phyloP scores from a whole-genome alignment of 2,113 vertebrate genomes.

The Anseranas semipalmata region DNA sequence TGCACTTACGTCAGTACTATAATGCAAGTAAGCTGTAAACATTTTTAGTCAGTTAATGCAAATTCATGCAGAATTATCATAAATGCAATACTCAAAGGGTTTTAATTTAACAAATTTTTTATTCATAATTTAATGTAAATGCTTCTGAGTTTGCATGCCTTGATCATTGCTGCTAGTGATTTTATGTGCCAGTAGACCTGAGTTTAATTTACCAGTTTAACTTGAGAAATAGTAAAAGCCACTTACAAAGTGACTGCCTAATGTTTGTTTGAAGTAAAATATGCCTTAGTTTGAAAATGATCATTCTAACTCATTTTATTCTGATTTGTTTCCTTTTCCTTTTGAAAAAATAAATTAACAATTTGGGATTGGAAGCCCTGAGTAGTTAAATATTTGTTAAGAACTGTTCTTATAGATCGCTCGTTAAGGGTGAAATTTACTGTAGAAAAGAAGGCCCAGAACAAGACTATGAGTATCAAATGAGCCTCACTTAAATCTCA shows the following conservation, averaged over 20 bases:
- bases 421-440: slow-evolving; percentile 46
- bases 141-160: slow-evolving; percentile 89
- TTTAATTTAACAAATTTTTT: slow-evolving; percentile 82
- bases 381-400: slow-evolving; percentile 80
- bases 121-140: slow-evolving; percentile 86
- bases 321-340: slow-evolving; percentile 32
- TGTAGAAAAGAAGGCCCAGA: not conserved
- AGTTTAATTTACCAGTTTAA: slow-evolving; percentile 85
- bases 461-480: not conserved
- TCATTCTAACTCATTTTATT: slow-evolving; percentile 55
- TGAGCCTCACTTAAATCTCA: slow-evolving; percentile 46
- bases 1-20: slow-evolving; percentile 58
- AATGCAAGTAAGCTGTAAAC: slow-evolving; percentile 67
- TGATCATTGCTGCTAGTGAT: slow-evolving; percentile 89
- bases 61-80: slow-evolving; percentile 71
- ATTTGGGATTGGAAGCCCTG: slow-evolving; percentile 84
- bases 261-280: slow-evolving; percentile 75
- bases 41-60: slow-evolving; percentile 72
- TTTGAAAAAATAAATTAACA: slow-evolving; percentile 58
- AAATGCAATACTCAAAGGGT: slow-evolving; percentile 88
- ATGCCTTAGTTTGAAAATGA: slow-evolving; percentile 66
- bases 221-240: slow-evolving; percentile 83
- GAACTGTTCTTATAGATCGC: slow-evolving; percentile 67
- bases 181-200: slow-evolving; percentile 86
- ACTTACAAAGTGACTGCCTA: slow-evolving; percentile 87